Evolutionary conservation across 2,113 vertebrate genomes (phyloP).

Genomic region (Stigmatopora nigra): DNA sequence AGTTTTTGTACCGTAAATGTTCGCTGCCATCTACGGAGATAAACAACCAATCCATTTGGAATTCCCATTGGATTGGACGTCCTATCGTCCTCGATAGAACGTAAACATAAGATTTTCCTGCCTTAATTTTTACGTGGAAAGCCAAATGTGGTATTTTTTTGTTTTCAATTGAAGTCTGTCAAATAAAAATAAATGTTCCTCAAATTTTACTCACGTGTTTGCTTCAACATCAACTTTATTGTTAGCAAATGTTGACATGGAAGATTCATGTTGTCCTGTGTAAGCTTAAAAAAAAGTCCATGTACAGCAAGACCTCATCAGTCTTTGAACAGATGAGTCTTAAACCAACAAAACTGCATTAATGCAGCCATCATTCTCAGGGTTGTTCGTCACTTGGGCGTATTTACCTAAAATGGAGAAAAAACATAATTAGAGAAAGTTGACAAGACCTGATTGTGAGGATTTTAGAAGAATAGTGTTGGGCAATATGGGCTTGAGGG

Average conservation of each 20-base stretch:
- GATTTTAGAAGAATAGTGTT: neutral
- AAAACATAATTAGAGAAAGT: neutral
- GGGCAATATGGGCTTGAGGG: too few species aligned
- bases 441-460: neutral
- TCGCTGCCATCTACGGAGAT: too few species aligned
- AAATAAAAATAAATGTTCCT: neutral
- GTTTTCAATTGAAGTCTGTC: neutral
- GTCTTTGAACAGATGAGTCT: constrained; percentile 25
- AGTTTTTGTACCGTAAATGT: too few species aligned
- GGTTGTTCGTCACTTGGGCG: constrained; percentile 96
- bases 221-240: constrained; percentile 42
- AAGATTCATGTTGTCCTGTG: neutral
- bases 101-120: too few species aligned
- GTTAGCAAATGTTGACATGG: constrained; percentile 10
- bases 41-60: too few species aligned
- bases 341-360: constrained; percentile 90
- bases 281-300: neutral
- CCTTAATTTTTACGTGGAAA: too few species aligned
- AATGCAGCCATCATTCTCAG: constrained; percentile 97
- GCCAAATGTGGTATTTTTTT: neutral
- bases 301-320: constrained; percentile 12
- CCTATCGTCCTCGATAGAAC: too few species aligned
- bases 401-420: constrained; percentile 82
- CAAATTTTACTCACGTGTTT: neutral
- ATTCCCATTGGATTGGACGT: too few species aligned